Conservation (phyloP, 1,140 invertebrate genomes). For the Trichonephila inaurata region DNA sequence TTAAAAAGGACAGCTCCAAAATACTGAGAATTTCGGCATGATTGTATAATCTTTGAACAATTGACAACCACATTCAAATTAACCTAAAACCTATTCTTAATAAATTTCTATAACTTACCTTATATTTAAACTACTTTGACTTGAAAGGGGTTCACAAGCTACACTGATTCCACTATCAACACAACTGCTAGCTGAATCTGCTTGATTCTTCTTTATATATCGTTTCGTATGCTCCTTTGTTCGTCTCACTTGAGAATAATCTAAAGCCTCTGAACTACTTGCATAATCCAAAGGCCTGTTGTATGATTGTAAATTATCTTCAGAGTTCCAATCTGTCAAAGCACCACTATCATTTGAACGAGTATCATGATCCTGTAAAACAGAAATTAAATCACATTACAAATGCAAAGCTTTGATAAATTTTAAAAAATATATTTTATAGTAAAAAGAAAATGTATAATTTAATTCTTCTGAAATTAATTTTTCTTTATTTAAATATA, state of each 20-base stretch:
- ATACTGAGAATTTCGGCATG: no score
- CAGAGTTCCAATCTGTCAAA: slow-evolving; percentile 83
- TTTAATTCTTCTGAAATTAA: no score
- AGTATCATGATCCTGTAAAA: slow-evolving; percentile 79
- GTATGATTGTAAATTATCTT: slow-evolving; percentile 44
- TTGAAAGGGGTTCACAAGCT: slow-evolving; percentile 79
- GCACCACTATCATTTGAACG: slow-evolving; percentile 86
- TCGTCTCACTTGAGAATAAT: neutral
- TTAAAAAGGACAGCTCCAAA: no score
- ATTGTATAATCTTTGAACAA: no score
- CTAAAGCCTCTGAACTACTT: neutral
- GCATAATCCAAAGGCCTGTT: neutral
- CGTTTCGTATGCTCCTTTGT: neutral
- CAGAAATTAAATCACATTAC: neutral
- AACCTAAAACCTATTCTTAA: no score
- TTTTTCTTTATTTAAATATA: neutral
- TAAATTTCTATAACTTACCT: neutral
- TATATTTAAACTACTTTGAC: neutral
- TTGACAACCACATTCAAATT: no score
- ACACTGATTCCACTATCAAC: slow-evolving; percentile 92
- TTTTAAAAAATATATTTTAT: no score
- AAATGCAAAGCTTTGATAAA: no score
- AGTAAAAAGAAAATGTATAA: no score
- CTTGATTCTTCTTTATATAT: slow-evolving; percentile 54
- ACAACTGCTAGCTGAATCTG: slow-evolving; percentile 80